These are phyloP conservation scores for Apeira syringaria DNA, from an alignment of 2,888 invertebrate species.

Conservation along the genomic window DNA sequence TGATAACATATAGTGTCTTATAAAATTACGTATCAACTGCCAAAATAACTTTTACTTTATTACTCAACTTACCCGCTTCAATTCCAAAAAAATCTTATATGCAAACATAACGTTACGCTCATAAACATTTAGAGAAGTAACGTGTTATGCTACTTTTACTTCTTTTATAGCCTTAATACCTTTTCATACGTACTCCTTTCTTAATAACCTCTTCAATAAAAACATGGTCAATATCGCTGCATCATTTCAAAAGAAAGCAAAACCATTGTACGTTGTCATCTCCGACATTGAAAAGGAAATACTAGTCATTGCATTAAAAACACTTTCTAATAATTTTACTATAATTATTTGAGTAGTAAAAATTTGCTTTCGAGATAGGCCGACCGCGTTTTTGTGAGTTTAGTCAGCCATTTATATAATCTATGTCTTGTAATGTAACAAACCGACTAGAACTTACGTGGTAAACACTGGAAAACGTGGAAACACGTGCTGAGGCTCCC, in stretches of 20 bases:
- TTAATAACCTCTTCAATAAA: constrained; percentile 8
- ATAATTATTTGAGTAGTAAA: constrained; percentile 17
- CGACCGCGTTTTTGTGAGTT: constrained; percentile 1
- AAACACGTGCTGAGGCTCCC: no score
- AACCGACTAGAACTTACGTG: no score
- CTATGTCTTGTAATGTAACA: no score
- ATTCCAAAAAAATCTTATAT: constrained; percentile 8
- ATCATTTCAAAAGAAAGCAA: constrained; percentile 31
- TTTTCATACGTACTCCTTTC: constrained; percentile 2
- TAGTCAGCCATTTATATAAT: no score
- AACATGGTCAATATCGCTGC: constrained; percentile 18
- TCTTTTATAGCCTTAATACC: constrained; percentile 8
- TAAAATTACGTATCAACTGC: not conserved
- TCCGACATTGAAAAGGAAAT: constrained; percentile 22
- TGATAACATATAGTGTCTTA: no score
- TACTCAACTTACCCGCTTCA: constrained; percentile 2
- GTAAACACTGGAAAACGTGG: no score
- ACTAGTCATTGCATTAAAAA: constrained; percentile 26
- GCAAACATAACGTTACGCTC: constrained; percentile 11
- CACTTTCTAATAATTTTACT: constrained; percentile 31
- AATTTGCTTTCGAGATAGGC: constrained; percentile 23
- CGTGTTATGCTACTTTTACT: constrained; percentile 14
- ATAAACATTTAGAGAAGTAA: constrained; percentile 6
- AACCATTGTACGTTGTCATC: constrained; percentile 19
- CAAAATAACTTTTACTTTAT: constrained; percentile 15